Evolutionary conservation across 2,797 vertebrate species (phyloP).

Genomic region (Pseudomugil gertrudae): DNA sequence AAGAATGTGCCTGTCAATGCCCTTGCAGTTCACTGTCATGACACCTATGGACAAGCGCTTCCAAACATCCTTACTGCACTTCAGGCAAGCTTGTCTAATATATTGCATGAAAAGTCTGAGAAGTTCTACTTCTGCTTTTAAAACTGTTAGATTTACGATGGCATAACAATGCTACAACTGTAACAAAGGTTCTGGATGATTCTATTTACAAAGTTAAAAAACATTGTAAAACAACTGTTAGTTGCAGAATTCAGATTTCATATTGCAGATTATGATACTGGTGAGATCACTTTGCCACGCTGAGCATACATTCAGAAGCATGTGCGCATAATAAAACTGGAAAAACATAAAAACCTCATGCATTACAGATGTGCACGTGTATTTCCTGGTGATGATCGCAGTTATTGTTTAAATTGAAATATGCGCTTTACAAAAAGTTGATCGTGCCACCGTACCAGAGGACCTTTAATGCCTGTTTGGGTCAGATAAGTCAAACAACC

Average conservation of each 20-base stretch:
- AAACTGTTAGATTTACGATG: neutral
- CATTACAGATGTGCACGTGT: neutral
- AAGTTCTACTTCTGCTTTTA: neutral
- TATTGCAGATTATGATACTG: neutral
- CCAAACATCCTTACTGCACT: slow-evolving; percentile 94
- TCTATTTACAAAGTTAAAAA: neutral
- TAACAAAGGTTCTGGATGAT: neutral
- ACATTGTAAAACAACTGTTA: neutral
- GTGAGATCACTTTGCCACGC: too few species aligned
- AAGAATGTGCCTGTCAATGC: slow-evolving; percentile 87
- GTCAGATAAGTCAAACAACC: neutral
- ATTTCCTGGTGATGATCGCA: too few species aligned
- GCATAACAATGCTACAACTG: neutral
- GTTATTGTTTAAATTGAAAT: neutral
- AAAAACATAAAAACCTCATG: too few species aligned
- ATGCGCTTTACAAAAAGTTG: neutral
- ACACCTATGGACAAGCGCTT: slow-evolving; percentile 95
- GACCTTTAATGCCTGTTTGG: neutral
- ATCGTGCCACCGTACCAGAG: neutral
- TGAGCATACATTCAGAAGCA: too few species aligned
- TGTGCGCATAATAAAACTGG: too few species aligned
- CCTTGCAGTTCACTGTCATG: slow-evolving; percentile 93
- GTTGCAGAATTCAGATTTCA: neutral
- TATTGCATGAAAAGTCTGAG: neutral
- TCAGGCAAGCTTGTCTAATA: slow-evolving; percentile 83